Base-by-base conservation (phyloP, 2,113 vertebrate species). In the Campylomormyrus numenius region DNA sequence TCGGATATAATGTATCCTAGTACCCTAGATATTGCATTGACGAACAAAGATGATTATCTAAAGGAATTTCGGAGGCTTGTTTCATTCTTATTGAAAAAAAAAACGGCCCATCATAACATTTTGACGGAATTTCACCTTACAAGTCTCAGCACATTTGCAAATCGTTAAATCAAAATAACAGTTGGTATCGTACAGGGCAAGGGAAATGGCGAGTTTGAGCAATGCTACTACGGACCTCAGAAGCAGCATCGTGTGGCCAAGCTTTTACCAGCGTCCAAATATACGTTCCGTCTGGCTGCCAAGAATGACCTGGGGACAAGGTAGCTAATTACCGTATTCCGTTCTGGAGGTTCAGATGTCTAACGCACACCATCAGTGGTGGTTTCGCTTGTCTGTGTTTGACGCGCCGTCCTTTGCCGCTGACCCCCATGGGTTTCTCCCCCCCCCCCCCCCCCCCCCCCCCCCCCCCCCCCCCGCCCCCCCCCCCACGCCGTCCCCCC, bases 181-280 rank as follows among this genome's bases (percentile, higher is more conserved):
- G 24, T 35, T n/a, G 5, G 24, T 90, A 13, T 87, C 35, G 19
- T 94, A 87, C 92, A 99, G 98, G 98, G 98, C 45, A 99, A 97
- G 94, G 97, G 97, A 94, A 97, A 95, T 52, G 96, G 95, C 92
- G 95, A 94, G 58, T 99, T 96, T 94, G 98, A 96, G 90, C 97
- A 99, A 94, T 99, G 98, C 96, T 99, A 97, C 90, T 96, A 96
- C 2, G 98, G 98, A 87, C 96, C 95, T 90, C 97, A 98, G 95
- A 99, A 99, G 94, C 98, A 99, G 97, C 98, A 97, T 93, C 96
- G 97, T 93, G 95, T 99, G 93, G 97, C 97, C 94, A 99, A 99
- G 95, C 95, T 99, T 58, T 97, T 97, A 90, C 98, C 98, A 92
- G 98, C 98, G 90, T 97, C 97, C 92, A 97, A 96, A 95, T 99